Evolutionary conservation across 2,888 invertebrate species (phyloP).

Genomic region (Spilarctia lutea): DNA sequence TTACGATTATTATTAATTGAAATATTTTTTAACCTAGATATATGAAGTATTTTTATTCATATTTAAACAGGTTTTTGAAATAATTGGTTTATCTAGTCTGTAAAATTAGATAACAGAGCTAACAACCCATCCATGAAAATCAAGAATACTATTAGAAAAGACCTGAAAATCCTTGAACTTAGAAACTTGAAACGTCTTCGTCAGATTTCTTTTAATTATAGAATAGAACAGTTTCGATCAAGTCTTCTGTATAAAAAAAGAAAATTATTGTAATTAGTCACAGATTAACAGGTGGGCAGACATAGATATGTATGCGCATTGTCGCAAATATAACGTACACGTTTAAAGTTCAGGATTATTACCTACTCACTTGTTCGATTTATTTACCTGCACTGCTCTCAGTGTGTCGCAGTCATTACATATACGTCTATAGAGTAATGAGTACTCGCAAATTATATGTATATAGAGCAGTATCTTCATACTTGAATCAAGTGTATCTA

Average conservation of each 20-base stretch:
- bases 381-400: constrained; percentile 1
- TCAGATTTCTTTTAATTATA: too few relatives aligned
- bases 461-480: constrained; percentile 1
- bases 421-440: constrained; percentile 8
- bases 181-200: not conserved
- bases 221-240: not conserved
- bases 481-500: not conserved
- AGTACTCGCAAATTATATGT: constrained; percentile 4
- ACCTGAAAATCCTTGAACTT: not conserved
- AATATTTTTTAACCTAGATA: too few relatives aligned
- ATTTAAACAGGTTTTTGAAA: too few relatives aligned
- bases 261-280: too few relatives aligned
- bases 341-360: not conserved
- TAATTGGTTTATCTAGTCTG: too few relatives aligned
- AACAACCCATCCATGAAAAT: not conserved
- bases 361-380: not conserved
- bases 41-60: too few relatives aligned
- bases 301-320: not conserved
- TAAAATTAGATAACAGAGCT: too few relatives aligned
- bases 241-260: too few relatives aligned
- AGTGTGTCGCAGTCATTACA: constrained; percentile 13
- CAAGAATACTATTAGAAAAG: not conserved
- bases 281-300: too few relatives aligned
- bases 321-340: too few relatives aligned
- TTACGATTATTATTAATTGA: not conserved